Evolutionary conservation across 2,797 vertebrate genomes (phyloP).

Genomic region (Scyliorhinus canicula): DNA sequence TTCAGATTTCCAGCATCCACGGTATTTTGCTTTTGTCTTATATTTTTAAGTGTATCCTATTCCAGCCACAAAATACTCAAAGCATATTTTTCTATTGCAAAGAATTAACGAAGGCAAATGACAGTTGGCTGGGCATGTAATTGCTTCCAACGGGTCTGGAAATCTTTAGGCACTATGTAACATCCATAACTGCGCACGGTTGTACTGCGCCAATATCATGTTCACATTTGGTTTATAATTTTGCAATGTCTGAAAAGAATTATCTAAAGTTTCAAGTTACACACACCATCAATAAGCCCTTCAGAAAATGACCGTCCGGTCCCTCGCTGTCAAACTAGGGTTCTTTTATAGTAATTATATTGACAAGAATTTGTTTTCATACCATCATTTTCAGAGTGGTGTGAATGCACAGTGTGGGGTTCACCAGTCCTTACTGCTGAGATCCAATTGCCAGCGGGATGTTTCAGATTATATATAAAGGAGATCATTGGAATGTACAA

Average conservation of each 20-base stretch:
- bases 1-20: neutral
- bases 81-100: neutral
- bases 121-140: neutral
- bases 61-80: neutral
- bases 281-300: neutral
- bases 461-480: neutral
- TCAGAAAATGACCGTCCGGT: neutral
- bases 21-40: neutral
- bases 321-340: neutral
- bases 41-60: neutral
- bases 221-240: neutral
- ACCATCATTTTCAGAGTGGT: neutral
- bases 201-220: neutral
- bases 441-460: neutral
- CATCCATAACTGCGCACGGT: neutral
- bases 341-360: neutral
- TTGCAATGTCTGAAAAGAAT: neutral
- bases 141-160: neutral
- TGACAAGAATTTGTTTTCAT: neutral
- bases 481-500: neutral
- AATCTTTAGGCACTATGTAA: neutral
- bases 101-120: neutral
- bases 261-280: neutral
- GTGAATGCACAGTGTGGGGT: neutral
- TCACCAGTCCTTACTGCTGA: neutral